Conservation (phyloP, 2,113 vertebrate genomes). For the Conger conger region DNA sequence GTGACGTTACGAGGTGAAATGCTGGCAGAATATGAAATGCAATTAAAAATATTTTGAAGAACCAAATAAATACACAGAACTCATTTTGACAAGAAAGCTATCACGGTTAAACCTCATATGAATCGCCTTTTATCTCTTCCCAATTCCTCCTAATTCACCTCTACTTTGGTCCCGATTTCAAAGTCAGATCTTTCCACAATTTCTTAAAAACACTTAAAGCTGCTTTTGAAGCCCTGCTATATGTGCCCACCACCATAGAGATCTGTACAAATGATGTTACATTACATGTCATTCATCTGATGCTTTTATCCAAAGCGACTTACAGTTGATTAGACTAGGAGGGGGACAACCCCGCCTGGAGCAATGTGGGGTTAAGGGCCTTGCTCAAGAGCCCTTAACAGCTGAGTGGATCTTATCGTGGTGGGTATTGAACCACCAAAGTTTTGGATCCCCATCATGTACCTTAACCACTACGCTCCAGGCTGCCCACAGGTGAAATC, state of each 20-base stretch:
- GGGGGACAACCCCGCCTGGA: no score
- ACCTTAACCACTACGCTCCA: no score
- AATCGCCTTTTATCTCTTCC: background rate
- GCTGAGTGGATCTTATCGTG: no score
- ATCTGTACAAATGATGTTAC: background rate
- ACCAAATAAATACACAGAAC: background rate
- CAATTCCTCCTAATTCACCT: background rate
- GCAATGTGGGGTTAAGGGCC: no score
- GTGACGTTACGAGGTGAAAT: background rate
- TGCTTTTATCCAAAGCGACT: no score
- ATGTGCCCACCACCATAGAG: background rate
- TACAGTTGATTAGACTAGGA: no score
- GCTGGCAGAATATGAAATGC: background rate
- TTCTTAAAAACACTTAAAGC: background rate
- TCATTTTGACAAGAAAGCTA: background rate
- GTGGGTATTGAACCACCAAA: no score
- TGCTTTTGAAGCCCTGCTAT: background rate
- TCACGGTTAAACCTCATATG: background rate
- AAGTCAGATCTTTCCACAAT: background rate
- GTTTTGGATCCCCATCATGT: no score
- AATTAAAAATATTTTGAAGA: background rate
- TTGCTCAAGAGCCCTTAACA: no score
- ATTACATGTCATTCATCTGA: background rate
- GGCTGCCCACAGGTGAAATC: no score
- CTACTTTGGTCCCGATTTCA: background rate